Evolutionary conservation across 2,113 vertebrate species (phyloP), one percentile per base, ranked within the genome.

Genomic region (Phrynosoma blainvillii): DNA sequence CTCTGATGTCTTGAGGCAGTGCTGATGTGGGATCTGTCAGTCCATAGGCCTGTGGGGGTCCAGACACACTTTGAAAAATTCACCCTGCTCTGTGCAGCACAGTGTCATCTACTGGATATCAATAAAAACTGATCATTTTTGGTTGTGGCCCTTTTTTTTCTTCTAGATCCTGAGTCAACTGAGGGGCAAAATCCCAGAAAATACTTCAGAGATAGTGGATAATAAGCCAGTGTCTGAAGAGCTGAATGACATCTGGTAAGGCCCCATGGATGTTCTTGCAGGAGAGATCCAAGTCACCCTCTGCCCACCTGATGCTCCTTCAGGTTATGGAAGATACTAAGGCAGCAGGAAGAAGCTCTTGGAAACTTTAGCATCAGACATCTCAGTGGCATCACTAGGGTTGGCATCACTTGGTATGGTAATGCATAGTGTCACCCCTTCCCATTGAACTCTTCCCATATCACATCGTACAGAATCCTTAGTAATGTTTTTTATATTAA

Each of bases 241-340:
- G 25, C 93, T 95, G 77, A 92, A 93, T 74, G 91, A 96, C 62
- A 93, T 94, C 91, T 94, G 95, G 94, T 96, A 87, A 93, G 87
- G 56, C 10, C 68, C 47, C 52, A 1, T 59, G 47, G 62, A 27
- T 56, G 62, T 70, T 71, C 32, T 30, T 70, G 47, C 36, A 7
- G 59, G 23, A 14, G n/a, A n/a, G 4, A 8, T 40, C 10, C 2
- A 1, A 47, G n/a, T 6, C 23, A 32, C 62, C 32, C 6, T 12
- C 1, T 70, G 56, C 78, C 73, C 42, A 47, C 6, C 42, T 47
- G 42, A 47, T 14, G 54, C 9, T 62, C 32, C 27, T 54, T 75
- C 9, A n/a, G 16, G 1, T 6, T 2, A 21, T 10, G 20, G 14
- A 56, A 73, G 47, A 70, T 10, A 47, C 16, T 25, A 7, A 52